phyloP scores from a whole-genome alignment of 2,888 invertebrate species.

The Cheilosia vulpina region DNA sequence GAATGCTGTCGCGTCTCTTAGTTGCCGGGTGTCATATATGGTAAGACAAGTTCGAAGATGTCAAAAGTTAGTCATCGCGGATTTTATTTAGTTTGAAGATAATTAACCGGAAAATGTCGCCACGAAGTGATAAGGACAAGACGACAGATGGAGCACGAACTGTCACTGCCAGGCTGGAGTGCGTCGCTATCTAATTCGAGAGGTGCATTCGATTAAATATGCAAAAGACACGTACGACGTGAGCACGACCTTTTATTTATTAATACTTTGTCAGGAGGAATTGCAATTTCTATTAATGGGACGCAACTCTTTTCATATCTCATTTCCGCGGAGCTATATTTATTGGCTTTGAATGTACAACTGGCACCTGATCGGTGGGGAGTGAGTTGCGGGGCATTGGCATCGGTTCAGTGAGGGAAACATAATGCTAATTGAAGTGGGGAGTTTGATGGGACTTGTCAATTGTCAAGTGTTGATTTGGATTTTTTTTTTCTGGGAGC shows the following conservation, averaged over 20 bases:
- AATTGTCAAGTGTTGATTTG: slow-evolving; percentile 19
- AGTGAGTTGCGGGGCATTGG: not conserved
- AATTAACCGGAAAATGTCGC: slow-evolving; percentile 7
- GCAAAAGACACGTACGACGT: slow-evolving; percentile 55
- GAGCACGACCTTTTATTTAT: slow-evolving; percentile 35
- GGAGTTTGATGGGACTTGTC: slow-evolving; percentile 19
- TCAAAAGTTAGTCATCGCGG: slow-evolving; percentile 36
- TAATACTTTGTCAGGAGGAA: slow-evolving; percentile 18
- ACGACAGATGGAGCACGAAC: slow-evolving; percentile 42
- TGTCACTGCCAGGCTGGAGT: not conserved
- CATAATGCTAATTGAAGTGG: slow-evolving; percentile 35
- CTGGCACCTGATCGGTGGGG: slow-evolving; percentile 15
- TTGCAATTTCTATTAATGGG: slow-evolving; percentile 43
- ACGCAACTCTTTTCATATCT: slow-evolving; percentile 15
- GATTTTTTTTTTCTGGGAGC: not conserved
- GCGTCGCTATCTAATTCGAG: slow-evolving; percentile 15
- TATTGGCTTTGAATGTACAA: slow-evolving; percentile 17
- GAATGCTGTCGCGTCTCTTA: not conserved
- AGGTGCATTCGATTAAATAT: slow-evolving; percentile 54
- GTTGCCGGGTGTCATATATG: not conserved
- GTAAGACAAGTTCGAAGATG: not conserved
- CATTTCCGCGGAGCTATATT: slow-evolving; percentile 30
- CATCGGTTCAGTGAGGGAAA: not conserved
- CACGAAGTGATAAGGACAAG: slow-evolving; percentile 19
- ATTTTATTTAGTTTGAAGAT: slow-evolving; percentile 1